phyloP scores from a whole-genome alignment of 2,113 vertebrate species.

The Melanerpes formicivorus region DNA sequence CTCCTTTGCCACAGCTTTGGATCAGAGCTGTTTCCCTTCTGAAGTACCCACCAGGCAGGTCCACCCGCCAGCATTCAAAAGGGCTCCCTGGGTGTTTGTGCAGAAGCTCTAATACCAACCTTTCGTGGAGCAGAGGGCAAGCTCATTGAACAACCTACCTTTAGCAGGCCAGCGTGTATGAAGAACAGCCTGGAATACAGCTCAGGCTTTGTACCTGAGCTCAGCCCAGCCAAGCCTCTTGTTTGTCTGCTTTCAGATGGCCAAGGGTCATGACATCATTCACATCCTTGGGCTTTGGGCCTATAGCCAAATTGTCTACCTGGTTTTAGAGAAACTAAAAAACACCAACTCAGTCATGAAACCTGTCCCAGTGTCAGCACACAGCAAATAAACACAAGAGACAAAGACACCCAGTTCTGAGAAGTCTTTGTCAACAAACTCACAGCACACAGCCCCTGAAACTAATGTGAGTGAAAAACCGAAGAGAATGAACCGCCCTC shows the following conservation, averaged over 20 bases:
- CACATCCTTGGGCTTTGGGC: not conserved
- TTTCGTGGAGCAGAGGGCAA: fast-evolving
- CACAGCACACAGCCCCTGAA: not conserved
- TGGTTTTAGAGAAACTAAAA: not conserved
- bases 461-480: not conserved
- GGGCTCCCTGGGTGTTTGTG: not conserved
- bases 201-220: not conserved
- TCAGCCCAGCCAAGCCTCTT: not conserved
- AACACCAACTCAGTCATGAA: not conserved
- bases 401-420: not conserved
- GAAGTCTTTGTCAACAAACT: not conserved
- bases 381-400: not conserved
- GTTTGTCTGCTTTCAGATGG: not conserved
- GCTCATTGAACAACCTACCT: not conserved
- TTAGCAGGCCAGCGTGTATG: fast-evolving
- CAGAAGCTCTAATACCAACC: not conserved
- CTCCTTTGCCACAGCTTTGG: not conserved
- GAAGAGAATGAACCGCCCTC: not conserved
- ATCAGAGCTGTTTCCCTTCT: not conserved
- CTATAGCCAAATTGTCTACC: not conserved
- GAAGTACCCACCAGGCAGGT: not conserved
- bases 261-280: too few relatives aligned
- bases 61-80: not conserved
- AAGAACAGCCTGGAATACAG: not conserved
- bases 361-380: not conserved